Evolutionary conservation across 64 coral and sea anemone species (phyloP), one percentile per base, ranked within the genome.

Genomic region (Trachythela sp.): DNA sequence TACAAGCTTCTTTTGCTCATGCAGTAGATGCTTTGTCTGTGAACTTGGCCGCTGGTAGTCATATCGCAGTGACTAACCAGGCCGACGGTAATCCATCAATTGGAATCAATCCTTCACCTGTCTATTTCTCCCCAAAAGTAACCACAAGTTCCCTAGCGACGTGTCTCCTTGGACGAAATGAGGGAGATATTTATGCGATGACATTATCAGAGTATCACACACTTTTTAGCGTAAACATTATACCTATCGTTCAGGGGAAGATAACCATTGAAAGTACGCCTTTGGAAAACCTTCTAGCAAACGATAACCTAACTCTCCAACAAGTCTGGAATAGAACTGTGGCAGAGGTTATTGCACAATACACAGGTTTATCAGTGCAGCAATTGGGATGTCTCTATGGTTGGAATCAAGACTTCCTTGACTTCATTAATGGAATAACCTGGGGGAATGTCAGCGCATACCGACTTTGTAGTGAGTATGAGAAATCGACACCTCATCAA

Each of bases 361-460:
- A 37, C 30, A 80, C 75, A 37, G 75, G 75, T 39, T 39, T 80
- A 36, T 29, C 75, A 36, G 7, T 80, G 31, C 75, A 8, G 30
- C 75, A 80, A 80, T 35, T 80, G 75, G 33, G 9, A 37, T 80
- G 75, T 18, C 75, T 80, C 15, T 80, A 80, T 39, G 75, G 75
- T 37, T 80, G 75, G 75, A 8, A 80, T 80, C 33, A 35, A 18
- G 20, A 80, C 37, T 80, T 80, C 34, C 33, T 35, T 35, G 34
- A 80, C 37, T 37, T 80, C 27, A 80, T 80, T 18, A 80, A 80
- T 39, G 37, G 75, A 35, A 30, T 37, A 7, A 80, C 75, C 8
- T 80, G 75, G 75, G 37, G 20, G 15, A 0, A 35, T 80, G 75
- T 80, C 2, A 80, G 75, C 75, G 75, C 31, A 9, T 80, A 34